phyloP scores from a whole-genome alignment of 1,140 invertebrate species.

The Pteromalus puparum region DNA sequence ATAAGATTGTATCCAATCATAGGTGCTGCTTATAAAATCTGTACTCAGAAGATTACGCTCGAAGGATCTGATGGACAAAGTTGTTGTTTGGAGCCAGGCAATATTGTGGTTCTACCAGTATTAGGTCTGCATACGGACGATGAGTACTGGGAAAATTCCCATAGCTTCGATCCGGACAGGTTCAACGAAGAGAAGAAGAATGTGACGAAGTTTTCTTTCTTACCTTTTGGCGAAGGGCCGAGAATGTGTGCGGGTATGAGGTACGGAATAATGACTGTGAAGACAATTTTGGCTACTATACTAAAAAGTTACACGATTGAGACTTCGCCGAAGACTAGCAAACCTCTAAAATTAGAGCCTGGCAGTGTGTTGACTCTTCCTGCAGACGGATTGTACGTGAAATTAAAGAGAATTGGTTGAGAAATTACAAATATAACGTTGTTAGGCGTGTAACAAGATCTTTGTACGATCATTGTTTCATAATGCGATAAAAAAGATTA shows the following conservation, averaged over 20 bases:
- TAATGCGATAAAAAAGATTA: background rate
- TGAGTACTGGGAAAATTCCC: constrained; percentile 74
- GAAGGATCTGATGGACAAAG: constrained; percentile 58
- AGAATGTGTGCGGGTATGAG: constrained; percentile 75
- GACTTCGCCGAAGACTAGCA: constrained; percentile 50
- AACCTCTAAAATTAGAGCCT: constrained; percentile 50
- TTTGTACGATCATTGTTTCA: background rate
- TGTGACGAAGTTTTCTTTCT: constrained; percentile 63
- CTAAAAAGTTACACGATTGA: constrained; percentile 57
- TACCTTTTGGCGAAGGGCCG: constrained; percentile 76
- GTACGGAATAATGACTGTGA: constrained; percentile 55
- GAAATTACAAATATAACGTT: background rate
- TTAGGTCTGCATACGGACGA: constrained; percentile 74
- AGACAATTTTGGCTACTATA: constrained; percentile 51
- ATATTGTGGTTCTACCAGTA: constrained; percentile 66
- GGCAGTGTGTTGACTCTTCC: constrained; percentile 30
- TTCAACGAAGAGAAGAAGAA: constrained; percentile 64
- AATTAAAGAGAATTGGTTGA: constrained; percentile 32
- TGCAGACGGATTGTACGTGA: constrained; percentile 54
- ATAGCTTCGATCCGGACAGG: constrained; percentile 76
- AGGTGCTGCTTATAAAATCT: constrained; percentile 46
- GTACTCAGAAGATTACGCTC: constrained; percentile 53
- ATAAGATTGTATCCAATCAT: constrained; percentile 52
- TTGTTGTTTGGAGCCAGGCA: constrained; percentile 53
- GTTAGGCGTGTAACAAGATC: background rate